Evolutionary conservation across 2,888 invertebrate species (phyloP), one percentile per base, ranked within the genome.

Genomic region (Pandemis heparana): DNA sequence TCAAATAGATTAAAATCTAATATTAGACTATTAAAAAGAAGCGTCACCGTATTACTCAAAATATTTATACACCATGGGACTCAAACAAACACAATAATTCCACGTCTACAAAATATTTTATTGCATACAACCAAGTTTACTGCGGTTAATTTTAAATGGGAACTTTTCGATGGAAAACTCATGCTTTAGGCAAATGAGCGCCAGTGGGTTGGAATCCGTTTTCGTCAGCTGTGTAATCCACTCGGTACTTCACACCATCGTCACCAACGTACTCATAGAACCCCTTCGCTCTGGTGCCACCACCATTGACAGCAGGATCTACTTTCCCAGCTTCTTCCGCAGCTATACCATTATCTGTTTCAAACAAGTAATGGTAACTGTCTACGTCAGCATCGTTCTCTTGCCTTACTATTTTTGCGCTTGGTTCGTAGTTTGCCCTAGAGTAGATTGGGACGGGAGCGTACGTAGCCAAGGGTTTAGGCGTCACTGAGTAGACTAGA

Each of bases 261-360:
- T 96, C 96, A 0, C 96, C 96, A 0, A 96, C 95, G 83, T 96
- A 97, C 79, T 96, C 95, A 83, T 95, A 96, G 83, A 96, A 96
- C 4, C 97, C 97, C 71, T 91, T 94, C 0, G 96, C 95, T 71
- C 95, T 94, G 64, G 96, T 95, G 1, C 95, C 96, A 75, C 95
- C 95, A 1, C 92, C 94, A 18, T 94, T 94, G 0, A 77, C 82
- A 0, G 95, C 92, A 3, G 80, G 90, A 79, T 95, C 95, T 23
- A 96, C 92, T 80, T 91, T 93, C 23, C 97, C 97, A 9, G 89
- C 86, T 82, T 96, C 96, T 80, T 95, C 96, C 9, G 95, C 96
- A 48, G 94, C 90, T 75, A 96, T 96, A 16, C 96, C 96, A 80
- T 96, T 96, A 78, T 96, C 95, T 0, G 96, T 96, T 83, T 96